Evolutionary conservation across 2,797 vertebrate species (phyloP), one percentile per base, ranked within the genome.

Genomic region (Karalla daura): DNA sequence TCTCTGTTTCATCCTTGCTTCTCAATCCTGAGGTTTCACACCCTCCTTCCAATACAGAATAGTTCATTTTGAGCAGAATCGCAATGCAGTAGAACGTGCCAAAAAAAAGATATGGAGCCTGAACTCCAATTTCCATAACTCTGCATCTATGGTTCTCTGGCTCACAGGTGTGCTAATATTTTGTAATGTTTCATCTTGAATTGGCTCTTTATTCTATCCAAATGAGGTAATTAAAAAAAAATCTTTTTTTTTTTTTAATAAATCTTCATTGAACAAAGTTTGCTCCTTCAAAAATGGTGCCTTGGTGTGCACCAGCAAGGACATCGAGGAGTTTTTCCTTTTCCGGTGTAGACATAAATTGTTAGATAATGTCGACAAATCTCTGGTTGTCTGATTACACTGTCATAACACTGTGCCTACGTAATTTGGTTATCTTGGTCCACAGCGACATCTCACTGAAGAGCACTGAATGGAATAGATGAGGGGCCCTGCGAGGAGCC

Each of bases 381-480:
- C 46, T 66, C 8, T 49, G 5, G 23, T 56, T 71, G 63, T 77
- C 66, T 76, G 70, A 86, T 84, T 81, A 71, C 35, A 23, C 61
- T 78, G 63, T 83, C 80, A 81, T 76, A 76, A 77, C 14, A 4
- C 33, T 27, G 63, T 66, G 59, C 49, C 60, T 47, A 32, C 15
- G 23, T 74, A 76, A 82, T 79, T 62, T 54, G n/a, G 60, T 84
- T 82, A 81, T 72, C 64, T 63, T 30, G 46, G 17, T 82, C 54
- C 28, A 2, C 73, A 47, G 58, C 27, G 33, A 46, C 76, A 74
- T 78, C 69, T 59, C 60, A 63, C 63, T 72, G 68, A 80, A 64
- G 64, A 76, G 54, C 52, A 49, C 52, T 68, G 73, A 85, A 61
- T 40, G 54, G 72, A 76, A 74, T 74, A 61, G 69, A 88, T 79